Evolutionary conservation across 2,888 invertebrate species (phyloP), one percentile per base, ranked within the genome.

Genomic region (Eudemis profundana): DNA sequence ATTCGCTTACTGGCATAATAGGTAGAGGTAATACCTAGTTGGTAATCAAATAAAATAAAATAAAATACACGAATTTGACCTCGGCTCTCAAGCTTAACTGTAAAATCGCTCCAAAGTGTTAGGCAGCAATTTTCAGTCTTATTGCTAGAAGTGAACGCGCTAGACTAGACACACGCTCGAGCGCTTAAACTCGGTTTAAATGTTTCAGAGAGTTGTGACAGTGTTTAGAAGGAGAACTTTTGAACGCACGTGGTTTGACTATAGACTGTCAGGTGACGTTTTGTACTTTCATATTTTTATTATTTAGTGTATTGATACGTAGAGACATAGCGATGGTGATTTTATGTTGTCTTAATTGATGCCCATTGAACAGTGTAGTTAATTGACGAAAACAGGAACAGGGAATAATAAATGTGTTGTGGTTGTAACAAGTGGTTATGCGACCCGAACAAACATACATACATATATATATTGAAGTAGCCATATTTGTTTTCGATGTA

Each of bases 151-250:
- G 19, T 44, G n/a, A 54, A 46, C 29, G 7, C 47, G 14, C 44
- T 15, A 33, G 19, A 61, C 57, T 59, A 38, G 57, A 56, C 23
- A 23, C 8, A 10, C 1, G 1, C 76, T 75, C 68, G 71, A 72
- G 68, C 70, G 69, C 75, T 82, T 79, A 72, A 67, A 76, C 68
- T 68, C 27, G 61, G 68, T 81, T 82, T 82, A 84, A 87, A 80
- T 90, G 90, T 84, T 83, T 78, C 78, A 81, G 74, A 90, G 83
- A 74, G 74, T 85, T 54, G 76, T 76, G 59, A 69, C 85, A 49
- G 81, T 90, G 46, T 89, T 85, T 73, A 79, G 82, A 67, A 82
- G 83, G 72, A 78, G 81, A 63, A 81, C 84, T 12, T 76, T 86
- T 54, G 88, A 87, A 69, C 79, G 84, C 66, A 79, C 74, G 49